Evolutionary conservation across 1,140 invertebrate species (phyloP).

Genomic region (Gyrodactylus bullatarudis): DNA sequence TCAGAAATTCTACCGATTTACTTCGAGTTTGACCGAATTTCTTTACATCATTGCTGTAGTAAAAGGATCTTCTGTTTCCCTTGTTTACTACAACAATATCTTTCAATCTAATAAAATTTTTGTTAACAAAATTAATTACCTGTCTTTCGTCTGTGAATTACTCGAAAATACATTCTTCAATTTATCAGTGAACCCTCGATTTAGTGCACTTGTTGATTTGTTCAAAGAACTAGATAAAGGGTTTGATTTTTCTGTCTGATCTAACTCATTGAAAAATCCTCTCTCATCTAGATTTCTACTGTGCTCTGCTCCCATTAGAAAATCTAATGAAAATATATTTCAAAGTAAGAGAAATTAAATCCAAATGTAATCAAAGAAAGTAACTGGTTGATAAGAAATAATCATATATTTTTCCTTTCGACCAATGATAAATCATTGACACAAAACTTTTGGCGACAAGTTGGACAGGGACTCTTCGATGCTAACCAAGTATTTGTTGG

Average conservation of each 20-base stretch:
- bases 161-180: background rate
- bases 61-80: background rate
- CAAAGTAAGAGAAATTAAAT: too few species aligned
- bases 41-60: background rate
- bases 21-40: background rate
- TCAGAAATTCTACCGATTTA: background rate
- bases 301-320: background rate
- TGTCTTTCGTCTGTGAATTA: background rate
- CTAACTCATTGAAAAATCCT: background rate
- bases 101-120: background rate
- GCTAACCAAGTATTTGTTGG: background rate
- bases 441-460: background rate
- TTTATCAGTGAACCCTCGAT: background rate
- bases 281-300: background rate
- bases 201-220: background rate
- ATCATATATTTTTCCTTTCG: background rate
- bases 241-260: background rate
- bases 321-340: too few species aligned
- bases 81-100: background rate
- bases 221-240: too few species aligned
- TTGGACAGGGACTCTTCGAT: background rate
- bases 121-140: background rate
- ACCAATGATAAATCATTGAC: background rate
- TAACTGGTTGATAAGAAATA: background rate
- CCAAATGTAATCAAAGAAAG: too few species aligned